Base-by-base conservation (phyloP, 2,888 invertebrate species). In the Andrena praecox region DNA sequence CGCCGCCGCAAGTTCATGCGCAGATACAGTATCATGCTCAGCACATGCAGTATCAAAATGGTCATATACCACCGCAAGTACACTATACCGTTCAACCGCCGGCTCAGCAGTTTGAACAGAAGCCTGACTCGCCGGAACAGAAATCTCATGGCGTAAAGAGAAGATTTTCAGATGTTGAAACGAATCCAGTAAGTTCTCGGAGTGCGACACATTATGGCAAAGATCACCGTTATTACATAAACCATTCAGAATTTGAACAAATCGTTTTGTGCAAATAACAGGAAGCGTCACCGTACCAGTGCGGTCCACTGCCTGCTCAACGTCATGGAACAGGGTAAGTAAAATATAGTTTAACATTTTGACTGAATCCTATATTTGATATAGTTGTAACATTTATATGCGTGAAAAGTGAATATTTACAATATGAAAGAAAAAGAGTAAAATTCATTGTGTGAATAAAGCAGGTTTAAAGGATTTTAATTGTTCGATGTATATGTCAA, bases 241-340 rank as follows among this genome's bases (percentile, higher is more conserved):
- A 54, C 3, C n/a, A 7, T 2, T 50, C 29, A 50, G 48, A 8
- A 71, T 27, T 54, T 6, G 63, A 63, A 56, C 54, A 33, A 27
- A 24, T 62, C 67, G 24, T 29, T 70, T 72, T 42, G 1, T 50
- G n/a, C 67, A 33, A 68, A 75, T 56, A 31, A 54, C 35, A 93
- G 93, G 93, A 93, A 72, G 84, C 90, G 84, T 87, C 92, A 33
- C 91, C 91, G n/a, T 92, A 92, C 79, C 92, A 91, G 72, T 89
- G 92, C 77, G 90, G 89, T 50, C 92, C 93, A 80, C 87, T 92
- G 62, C 91, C 91, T 54, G 87, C 90, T 60, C 93, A 93, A 76
- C 93, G 93, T 70, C 93, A 93, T 78, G 93, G 93, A 76, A 92
- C 92, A 86, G 93, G 93, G 93, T 94, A 90, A 93, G 93, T 91